Conservation (phyloP, 2,797 vertebrate species). For the Ispidina picta region DNA sequence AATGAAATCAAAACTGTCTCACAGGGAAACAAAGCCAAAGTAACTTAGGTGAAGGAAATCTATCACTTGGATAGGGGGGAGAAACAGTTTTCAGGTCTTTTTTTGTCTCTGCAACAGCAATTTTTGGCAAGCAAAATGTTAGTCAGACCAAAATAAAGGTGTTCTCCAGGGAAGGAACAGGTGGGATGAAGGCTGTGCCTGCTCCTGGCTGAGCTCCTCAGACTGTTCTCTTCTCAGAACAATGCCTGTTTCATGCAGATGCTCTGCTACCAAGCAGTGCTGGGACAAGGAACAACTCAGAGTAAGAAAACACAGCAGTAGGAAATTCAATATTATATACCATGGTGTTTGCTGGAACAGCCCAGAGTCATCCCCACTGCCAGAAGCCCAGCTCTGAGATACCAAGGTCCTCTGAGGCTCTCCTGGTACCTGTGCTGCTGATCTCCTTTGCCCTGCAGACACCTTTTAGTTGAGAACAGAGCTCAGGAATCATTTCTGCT, state of each 20-base stretch:
- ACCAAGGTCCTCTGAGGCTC: fast-evolving
- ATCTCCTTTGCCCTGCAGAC: not conserved
- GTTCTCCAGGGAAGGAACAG: not conserved
- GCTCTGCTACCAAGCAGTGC: not conserved
- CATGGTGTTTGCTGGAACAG: not conserved
- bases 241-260: fast-evolving
- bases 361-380: not conserved
- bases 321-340: not conserved
- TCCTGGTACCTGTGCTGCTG: fast-evolving
- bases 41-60: not conserved
- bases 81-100: not conserved
- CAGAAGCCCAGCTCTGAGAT: not conserved
- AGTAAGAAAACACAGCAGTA: not conserved
- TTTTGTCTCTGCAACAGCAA: not conserved
- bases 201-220: not conserved
- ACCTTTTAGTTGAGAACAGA: not conserved
- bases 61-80: not conserved
- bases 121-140: not conserved
- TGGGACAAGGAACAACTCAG: not conserved
- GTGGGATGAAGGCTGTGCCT: not conserved
- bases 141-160: not conserved
- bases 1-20: slow-evolving; percentile 28
- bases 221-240: not conserved
- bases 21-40: not conserved
- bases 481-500: not conserved